A percentile compares a stretch with the other conserved stretches of the same genome.
Conservation (phyloP, 2,797 vertebrate genomes). For the Semotilus atromaculatus region DNA sequence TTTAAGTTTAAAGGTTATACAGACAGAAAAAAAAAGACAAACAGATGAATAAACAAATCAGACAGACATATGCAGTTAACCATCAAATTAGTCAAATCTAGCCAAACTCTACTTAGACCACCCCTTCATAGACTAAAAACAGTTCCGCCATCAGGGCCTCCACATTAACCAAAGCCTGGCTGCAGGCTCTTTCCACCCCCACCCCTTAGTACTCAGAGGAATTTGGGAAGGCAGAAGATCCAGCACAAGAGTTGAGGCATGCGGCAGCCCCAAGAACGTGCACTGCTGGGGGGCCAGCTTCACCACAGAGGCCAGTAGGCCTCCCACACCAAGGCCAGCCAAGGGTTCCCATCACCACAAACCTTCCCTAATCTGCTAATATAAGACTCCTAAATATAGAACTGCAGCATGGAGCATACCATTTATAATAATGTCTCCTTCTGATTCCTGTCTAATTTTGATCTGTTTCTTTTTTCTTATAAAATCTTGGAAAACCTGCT, state of each 20-base stretch:
- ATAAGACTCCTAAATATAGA: conserved; percentile 61
- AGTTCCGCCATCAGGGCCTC: not conserved
- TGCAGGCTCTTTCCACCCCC: conserved; percentile 11
- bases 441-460: conserved; percentile 35
- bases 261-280: conserved; percentile 49
- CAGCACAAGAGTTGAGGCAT: conserved; percentile 59
- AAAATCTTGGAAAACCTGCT: not conserved
- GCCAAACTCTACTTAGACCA: conserved; percentile 16
- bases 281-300: conserved; percentile 46
- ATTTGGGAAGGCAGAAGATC: conserved; percentile 57
- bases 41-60: not conserved
- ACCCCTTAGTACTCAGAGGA: conserved; percentile 33
- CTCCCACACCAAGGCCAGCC: conserved; percentile 65
- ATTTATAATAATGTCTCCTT: conserved; percentile 49
- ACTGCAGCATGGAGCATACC: conserved; percentile 27
- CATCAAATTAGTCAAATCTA: conserved; percentile 25
- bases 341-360: conserved; percentile 65
- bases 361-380: conserved; percentile 48
- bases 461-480: not conserved
- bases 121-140: conserved; percentile 7
- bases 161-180: conserved; percentile 1
- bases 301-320: conserved; percentile 58
- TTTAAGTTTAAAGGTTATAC: not conserved
- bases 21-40: not conserved
- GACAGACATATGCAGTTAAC: not conserved